Conservation (phyloP, 2,797 vertebrate genomes). For the Sparus aurata region DNA sequence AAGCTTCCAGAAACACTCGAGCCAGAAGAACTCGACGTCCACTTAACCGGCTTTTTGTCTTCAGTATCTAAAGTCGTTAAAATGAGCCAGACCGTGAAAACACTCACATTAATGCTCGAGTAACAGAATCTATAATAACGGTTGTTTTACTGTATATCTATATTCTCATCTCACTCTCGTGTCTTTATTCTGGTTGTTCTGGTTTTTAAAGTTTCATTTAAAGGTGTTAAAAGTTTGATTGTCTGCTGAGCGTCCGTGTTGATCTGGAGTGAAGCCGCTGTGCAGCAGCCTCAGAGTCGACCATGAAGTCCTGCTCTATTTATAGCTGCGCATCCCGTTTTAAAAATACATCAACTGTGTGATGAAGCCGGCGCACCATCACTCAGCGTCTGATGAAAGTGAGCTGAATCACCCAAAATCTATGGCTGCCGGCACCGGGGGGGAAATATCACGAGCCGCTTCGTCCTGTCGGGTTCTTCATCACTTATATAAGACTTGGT, state of each 20-base stretch:
- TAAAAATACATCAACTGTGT: conserved; percentile 63
- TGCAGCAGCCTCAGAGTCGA: neutral
- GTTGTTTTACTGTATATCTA: too few relatives aligned
- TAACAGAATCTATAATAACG: too few relatives aligned
- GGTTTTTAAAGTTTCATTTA: neutral
- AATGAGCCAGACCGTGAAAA: too few relatives aligned
- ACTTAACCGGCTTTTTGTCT: neutral
- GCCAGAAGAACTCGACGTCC: neutral
- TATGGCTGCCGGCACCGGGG: neutral
- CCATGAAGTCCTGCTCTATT: conserved; percentile 54
- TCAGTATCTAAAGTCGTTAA: too few relatives aligned
- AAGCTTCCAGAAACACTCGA: neutral
- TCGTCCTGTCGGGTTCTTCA: conserved; percentile 8
- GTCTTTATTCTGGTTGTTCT: too few relatives aligned
- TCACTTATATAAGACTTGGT: conserved; percentile 38
- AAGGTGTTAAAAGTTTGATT: too few relatives aligned
- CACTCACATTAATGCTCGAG: too few relatives aligned
- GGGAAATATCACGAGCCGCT: neutral
- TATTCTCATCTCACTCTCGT: neutral
- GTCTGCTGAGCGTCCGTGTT: neutral
- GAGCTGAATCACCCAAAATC: conserved; percentile 34
- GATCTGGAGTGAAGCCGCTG: neutral
- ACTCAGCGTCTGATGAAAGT: conserved; percentile 42
- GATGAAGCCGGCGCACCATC: conserved; percentile 24
- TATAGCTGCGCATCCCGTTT: conserved; percentile 53